Base-by-base conservation (phyloP, 1,140 invertebrate species). In the Achroia grisella region DNA sequence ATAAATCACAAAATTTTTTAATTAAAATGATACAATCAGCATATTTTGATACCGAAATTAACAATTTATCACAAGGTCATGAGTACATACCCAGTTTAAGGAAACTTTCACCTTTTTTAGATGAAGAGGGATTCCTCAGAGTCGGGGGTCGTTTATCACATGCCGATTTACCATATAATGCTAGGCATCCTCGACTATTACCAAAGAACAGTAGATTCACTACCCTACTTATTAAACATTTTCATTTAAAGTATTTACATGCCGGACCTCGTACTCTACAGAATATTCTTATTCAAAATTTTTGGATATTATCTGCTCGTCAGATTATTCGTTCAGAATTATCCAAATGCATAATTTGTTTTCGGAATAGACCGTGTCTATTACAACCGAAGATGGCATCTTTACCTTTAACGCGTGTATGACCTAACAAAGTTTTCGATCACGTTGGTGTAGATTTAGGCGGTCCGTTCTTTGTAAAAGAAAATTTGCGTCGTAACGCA, bases 301-400 rank as follows among this genome's bases (percentile, higher is more conserved):
- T 23, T 10, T 39, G 36, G 36, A 23, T 39, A 23, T 17, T 10
- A 8, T 2, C 36, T 1, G 36, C 36, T 15, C 5, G 36, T 23
- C 17, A 17, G 14, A 4, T 27, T 2, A 39, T 39, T 6, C 17
- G 36, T 4, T 39, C 36, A 1, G 10, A 23, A 23, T 39, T 39
- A 27, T 15, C 14, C 1, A 39, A 39, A n/a, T 39, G 36, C 10
- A 15, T 10, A 23, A 15, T 27, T 8, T 39, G 36, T n/a, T 39
- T 39, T 23, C 17, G 27, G 27, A 10, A 8, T 39, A 39, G 11
- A 39, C 36, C 36, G 1, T 4, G 14, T 4, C 10, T 39, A n/a
- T 39, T 39, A 39, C 36, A 39, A 39, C 36, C 36, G 4, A 17
- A 39, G 10, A 39, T 39, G 17, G 36, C 36, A 9, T 10, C 36